phyloP scores from a whole-genome alignment of 2,888 invertebrate genomes.

The Spialia ferax region DNA sequence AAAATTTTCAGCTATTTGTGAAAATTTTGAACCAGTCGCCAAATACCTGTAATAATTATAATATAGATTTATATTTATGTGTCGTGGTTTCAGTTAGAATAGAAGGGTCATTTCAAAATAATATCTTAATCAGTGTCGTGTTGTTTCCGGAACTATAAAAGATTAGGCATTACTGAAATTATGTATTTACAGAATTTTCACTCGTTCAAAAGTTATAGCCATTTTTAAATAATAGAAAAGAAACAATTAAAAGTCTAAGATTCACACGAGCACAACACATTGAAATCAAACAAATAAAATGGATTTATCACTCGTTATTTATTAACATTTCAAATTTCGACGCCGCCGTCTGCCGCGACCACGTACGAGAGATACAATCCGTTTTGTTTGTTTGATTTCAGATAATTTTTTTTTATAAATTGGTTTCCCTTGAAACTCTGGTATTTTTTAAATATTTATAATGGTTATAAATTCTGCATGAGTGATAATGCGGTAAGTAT shows the following conservation, averaged over 20 bases:
- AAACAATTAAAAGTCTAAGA: constrained; percentile 22
- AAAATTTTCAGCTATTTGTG: constrained; percentile 41
- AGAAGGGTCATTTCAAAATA: constrained; percentile 17
- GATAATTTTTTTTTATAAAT: constrained; percentile 22
- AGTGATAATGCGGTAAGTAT: constrained; percentile 21
- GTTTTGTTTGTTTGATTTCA: constrained; percentile 28
- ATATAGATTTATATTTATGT: constrained; percentile 41
- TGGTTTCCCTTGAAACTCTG: constrained; percentile 6
- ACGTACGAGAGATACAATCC: constrained; percentile 28
- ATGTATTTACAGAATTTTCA: constrained; percentile 23
- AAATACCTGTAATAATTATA: constrained; percentile 44
- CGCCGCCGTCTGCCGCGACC: constrained; percentile 29
- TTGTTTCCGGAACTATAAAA: constrained; percentile 22
- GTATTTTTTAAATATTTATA: constrained; percentile 25
- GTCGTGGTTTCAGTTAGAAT: constrained; percentile 39
- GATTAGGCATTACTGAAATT: constrained; percentile 23
- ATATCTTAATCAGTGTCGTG: constrained; percentile 16
- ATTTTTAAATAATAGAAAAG: constrained; percentile 23
- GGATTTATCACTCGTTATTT: constrained; percentile 30
- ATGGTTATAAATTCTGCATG: constrained; percentile 21
- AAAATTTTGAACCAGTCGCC: constrained; percentile 40
- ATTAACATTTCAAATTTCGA: constrained; percentile 24
- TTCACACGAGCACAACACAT: constrained; percentile 27
- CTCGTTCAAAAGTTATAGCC: constrained; percentile 23
- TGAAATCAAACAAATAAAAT: constrained; percentile 29